Evolutionary conservation across 2,888 invertebrate species (phyloP), one percentile per base, ranked within the genome.

Genomic region (Scaptomyza parva): DNA sequence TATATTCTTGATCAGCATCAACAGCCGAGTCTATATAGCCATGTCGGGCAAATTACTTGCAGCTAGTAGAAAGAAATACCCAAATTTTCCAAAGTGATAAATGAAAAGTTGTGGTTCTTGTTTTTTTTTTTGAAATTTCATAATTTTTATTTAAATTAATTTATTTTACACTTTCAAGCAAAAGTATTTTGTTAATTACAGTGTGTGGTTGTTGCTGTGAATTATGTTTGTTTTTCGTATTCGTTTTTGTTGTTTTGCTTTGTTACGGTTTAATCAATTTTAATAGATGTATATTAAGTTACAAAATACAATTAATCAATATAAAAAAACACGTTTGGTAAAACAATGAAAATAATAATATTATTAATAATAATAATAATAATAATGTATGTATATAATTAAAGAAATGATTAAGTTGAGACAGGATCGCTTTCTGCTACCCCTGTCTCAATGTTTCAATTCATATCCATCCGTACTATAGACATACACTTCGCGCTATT

Each of bases 121-220:
- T 65, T 68, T 53, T 71, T 73, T n/a, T 20, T 65, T 68, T 53
- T 71, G 70, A 63, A 76, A 70, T 78, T 80, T 80, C 53, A 80
- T 76, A 72, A 76, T 80, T 83, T 81, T 81, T 81, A 84, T 81
- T 81, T 81, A 78, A 84, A 84, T 81, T 84, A 81, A 84, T 81
- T 76, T 81, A 81, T 84, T 84, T 81, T 78, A 84, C 81, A 81
- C 69, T 84, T 76, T 69, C 57, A 84, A 84, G 78, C 81, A 78
- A 84, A 84, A 76, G 70, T 76, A 78, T 78, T 75, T 77, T 76
- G 68, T 84, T 81, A 81, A 80, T 81, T 81, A 81, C 81, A 81
- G 69, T 76, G 78, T 79, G 72, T 79, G 64, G 54, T 72, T 74
- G 59, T 65, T 66, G 44, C 44, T 67, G 59, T 64, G 59, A 18